phyloP scores from a whole-genome alignment of 2,888 invertebrate genomes.

The Pharmacophagus antenor region DNA sequence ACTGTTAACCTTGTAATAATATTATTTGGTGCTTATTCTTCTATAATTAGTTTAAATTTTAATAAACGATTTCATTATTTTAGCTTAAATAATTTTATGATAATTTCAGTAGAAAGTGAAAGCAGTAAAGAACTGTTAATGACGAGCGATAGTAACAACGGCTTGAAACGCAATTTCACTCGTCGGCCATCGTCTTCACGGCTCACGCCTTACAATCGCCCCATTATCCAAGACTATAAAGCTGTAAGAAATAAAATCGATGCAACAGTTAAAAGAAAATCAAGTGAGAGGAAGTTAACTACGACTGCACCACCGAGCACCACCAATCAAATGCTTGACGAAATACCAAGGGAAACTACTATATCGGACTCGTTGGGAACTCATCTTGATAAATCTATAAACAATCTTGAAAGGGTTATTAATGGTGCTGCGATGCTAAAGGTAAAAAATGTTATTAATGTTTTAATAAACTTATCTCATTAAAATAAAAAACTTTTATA shows the following conservation, averaged over 20 bases:
- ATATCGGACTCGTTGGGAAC: slow-evolving; percentile 33
- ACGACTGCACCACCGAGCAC: slow-evolving; percentile 3
- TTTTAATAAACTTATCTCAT: not conserved
- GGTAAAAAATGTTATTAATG: slow-evolving; percentile 44
- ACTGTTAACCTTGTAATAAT: not conserved
- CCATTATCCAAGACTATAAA: slow-evolving; percentile 36
- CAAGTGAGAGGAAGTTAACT: slow-evolving; percentile 16
- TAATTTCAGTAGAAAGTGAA: slow-evolving; percentile 72
- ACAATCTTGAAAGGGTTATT: slow-evolving; percentile 59
- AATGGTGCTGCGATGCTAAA: slow-evolving; percentile 60
- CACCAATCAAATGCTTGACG: slow-evolving; percentile 12
- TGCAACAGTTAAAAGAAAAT: slow-evolving; percentile 12
- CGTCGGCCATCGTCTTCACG: slow-evolving; percentile 61
- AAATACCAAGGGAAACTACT: slow-evolving; percentile 1
- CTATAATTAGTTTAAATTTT: not conserved
- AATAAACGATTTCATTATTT: too few relatives aligned
- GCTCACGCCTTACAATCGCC: slow-evolving; percentile 55
- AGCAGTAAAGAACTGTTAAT: slow-evolving; percentile 83
- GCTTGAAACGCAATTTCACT: slow-evolving; percentile 60
- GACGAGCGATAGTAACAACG: slow-evolving; percentile 77
- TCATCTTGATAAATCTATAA: slow-evolving; percentile 50
- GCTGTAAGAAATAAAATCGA: slow-evolving; percentile 14
- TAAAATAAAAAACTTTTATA: not conserved
- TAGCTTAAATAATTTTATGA: not conserved
- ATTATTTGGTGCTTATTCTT: not conserved